Percentiles rank a stretch among this genome's conserved stretches.
Conservation (phyloP, 2,113 vertebrate genomes). For the Burhinus oedicnemus region DNA sequence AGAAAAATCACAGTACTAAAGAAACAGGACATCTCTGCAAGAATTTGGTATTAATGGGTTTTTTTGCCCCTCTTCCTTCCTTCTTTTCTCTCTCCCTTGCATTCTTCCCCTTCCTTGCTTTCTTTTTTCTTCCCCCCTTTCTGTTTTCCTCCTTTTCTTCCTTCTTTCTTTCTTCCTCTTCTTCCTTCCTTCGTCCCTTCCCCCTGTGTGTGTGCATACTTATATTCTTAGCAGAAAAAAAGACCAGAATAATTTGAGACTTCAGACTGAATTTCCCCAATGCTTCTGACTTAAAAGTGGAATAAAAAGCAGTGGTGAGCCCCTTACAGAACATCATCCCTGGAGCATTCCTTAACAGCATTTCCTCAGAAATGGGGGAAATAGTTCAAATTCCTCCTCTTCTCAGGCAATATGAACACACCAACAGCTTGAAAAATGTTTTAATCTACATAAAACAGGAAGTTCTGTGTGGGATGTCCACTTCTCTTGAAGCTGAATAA, state of each 20-base stretch:
- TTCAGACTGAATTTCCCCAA: background rate
- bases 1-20: background rate
- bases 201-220: background rate
- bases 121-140: no score
- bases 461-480: background rate
- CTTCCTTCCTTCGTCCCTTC: background rate
- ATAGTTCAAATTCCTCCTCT: background rate
- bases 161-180: background rate
- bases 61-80: fast-evolving
- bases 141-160: background rate
- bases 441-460: constrained; percentile 14
- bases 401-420: background rate
- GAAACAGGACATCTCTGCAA: background rate
- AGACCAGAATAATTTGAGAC: background rate
- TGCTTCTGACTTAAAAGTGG: background rate
- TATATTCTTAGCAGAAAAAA: background rate
- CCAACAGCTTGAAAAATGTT: background rate
- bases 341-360: background rate
- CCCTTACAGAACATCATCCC: background rate
- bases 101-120: fast-evolving
- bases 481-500: background rate
- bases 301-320: background rate
- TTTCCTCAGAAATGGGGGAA: background rate
- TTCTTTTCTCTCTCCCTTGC: background rate
- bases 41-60: background rate